phyloP scores from a whole-genome alignment of 1,140 invertebrate species.

The Diabrotica undecimpunctata region DNA sequence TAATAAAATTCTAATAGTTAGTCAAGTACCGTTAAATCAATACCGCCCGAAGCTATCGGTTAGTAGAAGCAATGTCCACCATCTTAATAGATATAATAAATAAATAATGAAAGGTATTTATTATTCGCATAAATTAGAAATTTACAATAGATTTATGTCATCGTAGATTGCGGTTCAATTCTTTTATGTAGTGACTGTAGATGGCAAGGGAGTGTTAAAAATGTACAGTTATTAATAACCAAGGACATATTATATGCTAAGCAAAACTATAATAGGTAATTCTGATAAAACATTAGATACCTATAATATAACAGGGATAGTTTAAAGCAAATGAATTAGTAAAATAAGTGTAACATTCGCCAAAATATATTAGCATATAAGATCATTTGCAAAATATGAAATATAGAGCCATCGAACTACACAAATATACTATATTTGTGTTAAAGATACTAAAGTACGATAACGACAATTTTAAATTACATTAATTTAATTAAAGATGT shows the following conservation, averaged over 20 bases:
- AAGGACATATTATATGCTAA: not conserved
- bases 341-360: too few species aligned
- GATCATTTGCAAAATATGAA: too few species aligned
- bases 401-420: too few species aligned
- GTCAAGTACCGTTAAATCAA: not conserved
- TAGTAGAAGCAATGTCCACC: slow-evolving; percentile 2
- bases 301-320: too few species aligned
- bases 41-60: not conserved
- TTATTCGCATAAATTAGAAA: slow-evolving; percentile 1
- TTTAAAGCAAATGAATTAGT: too few species aligned
- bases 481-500: too few species aligned
- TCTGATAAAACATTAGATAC: too few species aligned
- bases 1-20: not conserved
- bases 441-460: too few species aligned
- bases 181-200: not conserved
- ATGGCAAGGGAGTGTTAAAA: not conserved
- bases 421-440: too few species aligned
- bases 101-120: not conserved
- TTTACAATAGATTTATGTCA: not conserved
- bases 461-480: too few species aligned
- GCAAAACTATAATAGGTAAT: too few species aligned
- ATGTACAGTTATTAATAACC: not conserved
- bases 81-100: not conserved
- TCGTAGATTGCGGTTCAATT: not conserved
- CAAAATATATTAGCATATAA: too few species aligned